A percentile compares a stretch with the other conserved stretches of the same genome.
Conservation (phyloP, 2,113 vertebrate genomes). For the Gallinago undulata region DNA sequence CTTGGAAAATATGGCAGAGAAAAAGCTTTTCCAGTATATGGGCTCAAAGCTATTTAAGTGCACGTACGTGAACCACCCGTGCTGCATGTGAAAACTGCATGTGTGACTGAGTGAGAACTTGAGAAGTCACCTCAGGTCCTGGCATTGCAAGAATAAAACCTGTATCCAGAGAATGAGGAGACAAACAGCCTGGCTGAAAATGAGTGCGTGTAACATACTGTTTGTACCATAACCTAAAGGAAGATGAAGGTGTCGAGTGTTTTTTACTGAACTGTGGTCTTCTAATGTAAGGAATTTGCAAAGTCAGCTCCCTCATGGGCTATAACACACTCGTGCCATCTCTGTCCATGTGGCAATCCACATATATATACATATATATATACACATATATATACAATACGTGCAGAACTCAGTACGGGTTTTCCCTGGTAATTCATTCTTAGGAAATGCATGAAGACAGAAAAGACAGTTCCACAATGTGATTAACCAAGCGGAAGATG, state of each 20-base stretch:
- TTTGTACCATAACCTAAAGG: background rate
- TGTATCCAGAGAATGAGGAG: background rate
- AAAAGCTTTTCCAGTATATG: background rate
- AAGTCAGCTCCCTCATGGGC: background rate
- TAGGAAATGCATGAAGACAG: background rate
- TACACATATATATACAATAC: no score
- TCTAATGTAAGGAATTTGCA: background rate
- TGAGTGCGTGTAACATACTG: background rate
- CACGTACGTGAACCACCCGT: accelerated
- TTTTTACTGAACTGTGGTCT: background rate
- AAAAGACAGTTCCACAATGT: background rate
- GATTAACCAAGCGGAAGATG: background rate
- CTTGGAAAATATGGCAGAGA: background rate
- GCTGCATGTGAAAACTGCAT: background rate
- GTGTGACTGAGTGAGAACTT: background rate
- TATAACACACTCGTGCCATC: background rate
- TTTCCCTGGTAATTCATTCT: background rate
- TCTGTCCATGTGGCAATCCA: background rate
- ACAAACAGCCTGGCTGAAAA: background rate
- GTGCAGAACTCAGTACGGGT: background rate
- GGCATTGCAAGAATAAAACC: background rate
- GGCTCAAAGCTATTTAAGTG: background rate
- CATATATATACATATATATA: no score
- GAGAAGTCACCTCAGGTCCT: conserved; percentile 7
- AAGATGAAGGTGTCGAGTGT: background rate